Evolutionary conservation across 2,113 vertebrate genomes (phyloP), one percentile per base, ranked within the genome.

Genomic region (Sterna hirundo): DNA sequence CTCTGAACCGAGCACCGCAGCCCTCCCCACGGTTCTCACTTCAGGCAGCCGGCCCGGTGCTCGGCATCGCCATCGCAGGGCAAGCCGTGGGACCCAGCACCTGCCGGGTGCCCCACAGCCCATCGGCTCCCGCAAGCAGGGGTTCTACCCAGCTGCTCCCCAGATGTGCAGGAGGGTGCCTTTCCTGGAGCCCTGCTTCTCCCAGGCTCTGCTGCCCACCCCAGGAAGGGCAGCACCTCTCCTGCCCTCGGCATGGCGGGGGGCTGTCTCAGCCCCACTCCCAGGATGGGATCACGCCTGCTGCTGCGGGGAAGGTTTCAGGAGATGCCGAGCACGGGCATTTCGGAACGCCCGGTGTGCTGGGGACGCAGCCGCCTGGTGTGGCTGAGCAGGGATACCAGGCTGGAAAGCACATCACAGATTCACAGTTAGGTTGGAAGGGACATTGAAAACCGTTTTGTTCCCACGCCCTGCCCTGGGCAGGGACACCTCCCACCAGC

Each of bases 31-130:
- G 1, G 34, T 6, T 25, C 54, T 13, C 18, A 11, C 22, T 26
- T 7, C 0, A 9, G 18, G 3, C 21, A 20, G 58, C 19, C 81
- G 52, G 22, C 65, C 32, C 2, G 0, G 11, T 2, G 27, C 27
- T 36, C 66, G 42, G 62, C 57, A n/a, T 8, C 11, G 0, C 86
- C 1, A 0, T 2, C 10, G 36, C 3, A 0, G 5, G 78, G 18
- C 3, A 2, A 44, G 13, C 51, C 62, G 15, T 1, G 11, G 47
- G 25, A 27, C 47, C 14, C 65, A 64, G 77, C 32, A 57, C 14
- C 34, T 42, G 15, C 30, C 13, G 3, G 15, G 30, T 70, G 26
- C 15, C 27, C 32, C 47, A 19, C 13, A 0, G 4, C 8, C 15
- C 38, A 16, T 29, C 15, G 7, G 32, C 66, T 74, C 38, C 60